Evolutionary conservation across 2,113 vertebrate genomes (phyloP), one percentile per base, ranked within the genome.

Genomic region (Muntiacus reevesi): DNA sequence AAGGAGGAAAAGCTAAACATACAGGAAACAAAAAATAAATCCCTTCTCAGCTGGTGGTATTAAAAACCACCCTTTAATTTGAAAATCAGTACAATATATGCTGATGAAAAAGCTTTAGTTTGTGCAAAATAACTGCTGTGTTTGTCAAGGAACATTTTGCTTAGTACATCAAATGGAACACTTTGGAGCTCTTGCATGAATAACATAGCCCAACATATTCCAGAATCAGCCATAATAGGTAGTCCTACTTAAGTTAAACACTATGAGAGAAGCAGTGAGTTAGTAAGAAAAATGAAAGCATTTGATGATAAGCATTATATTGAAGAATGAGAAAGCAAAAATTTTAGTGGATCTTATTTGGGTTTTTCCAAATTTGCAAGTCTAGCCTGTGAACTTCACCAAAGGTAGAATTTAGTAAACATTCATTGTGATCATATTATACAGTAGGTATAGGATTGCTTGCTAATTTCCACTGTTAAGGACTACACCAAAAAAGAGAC

Each of bases 51-150:
- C 96, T 96, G 52, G 40, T 93, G 36, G 25, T 93, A 40, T 85
- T 93, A 60, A 79, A 98, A 98, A 30, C 62, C 89, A 71, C 60
- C 40, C 33, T 97, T 96, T 86, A n/a, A 92, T 92, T 92, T 96
- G 87, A 92, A 94, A 71, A 89, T 97, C 67, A 97, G 98, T 97
- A 95, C 50, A 97, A 96, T 95, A 25, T 94, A 78, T 82, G 14
- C 40, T 97, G 54, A 91, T 98, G 71, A 96, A 96, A 97, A 67
- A 95, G 27, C 67, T 98, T 97, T 59, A 14, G 4, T 64, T 97
- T 96, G 47, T 30, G 5, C 57, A 89, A 96, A 88, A 96, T 97
- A 95, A 97, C n/a, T 90, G 84, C 8, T 96, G 9, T 83, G 21
- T 47, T 57, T 87, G 30, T 76, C 91, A 94, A 83, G 97, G n/a